Percentiles rank a stretch among this genome's conserved stretches.
These are phyloP conservation scores for Cirrhinus mrigala DNA, from an alignment of 2,797 vertebrate genomes.

Conservation along the genomic window DNA sequence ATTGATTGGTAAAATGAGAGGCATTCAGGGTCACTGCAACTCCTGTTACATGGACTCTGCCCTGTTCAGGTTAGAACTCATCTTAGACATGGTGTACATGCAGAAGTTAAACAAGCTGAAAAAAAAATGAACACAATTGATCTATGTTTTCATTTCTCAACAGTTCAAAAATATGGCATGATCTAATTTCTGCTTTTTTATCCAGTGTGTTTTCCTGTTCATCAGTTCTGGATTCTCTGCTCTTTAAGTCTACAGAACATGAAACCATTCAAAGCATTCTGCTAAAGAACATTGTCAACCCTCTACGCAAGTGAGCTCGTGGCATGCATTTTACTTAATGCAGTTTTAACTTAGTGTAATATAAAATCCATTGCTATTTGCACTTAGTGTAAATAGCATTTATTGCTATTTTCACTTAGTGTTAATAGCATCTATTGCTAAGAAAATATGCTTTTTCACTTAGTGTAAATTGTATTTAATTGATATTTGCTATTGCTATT, in stretches of 20 bases:
- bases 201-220: constrained; percentile 90
- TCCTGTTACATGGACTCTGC: constrained; percentile 94
- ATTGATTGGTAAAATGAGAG: constrained; percentile 84
- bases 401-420: no score
- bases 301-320: constrained; percentile 83
- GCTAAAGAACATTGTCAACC: constrained; percentile 86
- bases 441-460: no score
- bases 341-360: no score
- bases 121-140: not conserved
- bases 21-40: constrained; percentile 92
- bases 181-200: constrained; percentile 16
- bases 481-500: no score
- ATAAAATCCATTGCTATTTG: no score
- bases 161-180: not conserved
- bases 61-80: constrained; percentile 84
- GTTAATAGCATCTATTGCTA: no score
- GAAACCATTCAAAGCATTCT: constrained; percentile 83
- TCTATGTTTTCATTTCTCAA: not conserved
- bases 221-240: constrained; percentile 87
- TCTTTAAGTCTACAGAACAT: constrained; percentile 80
- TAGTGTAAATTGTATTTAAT: no score
- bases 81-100: not conserved
- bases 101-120: not conserved
- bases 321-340: not conserved
- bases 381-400: no score